These are phyloP conservation scores for Leptinotarsa peninsularis DNA, from an alignment of 2,888 invertebrate genomes.

Conservation along the genomic window DNA sequence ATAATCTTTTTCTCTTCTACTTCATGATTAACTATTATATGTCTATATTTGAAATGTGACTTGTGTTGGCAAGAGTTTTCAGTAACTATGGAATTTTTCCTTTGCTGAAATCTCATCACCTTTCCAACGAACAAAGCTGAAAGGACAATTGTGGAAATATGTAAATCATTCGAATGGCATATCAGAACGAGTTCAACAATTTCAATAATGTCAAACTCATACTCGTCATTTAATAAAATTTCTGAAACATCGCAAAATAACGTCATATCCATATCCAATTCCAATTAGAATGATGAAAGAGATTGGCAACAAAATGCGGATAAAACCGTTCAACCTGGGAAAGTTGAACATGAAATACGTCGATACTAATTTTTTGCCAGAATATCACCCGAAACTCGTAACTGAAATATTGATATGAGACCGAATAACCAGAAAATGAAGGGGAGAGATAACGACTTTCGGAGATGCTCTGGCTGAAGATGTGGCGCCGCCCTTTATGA, in stretches of 20 bases:
- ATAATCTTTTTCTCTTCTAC: no score
- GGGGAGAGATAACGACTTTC: slow-evolving; percentile 21
- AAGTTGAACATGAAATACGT: slow-evolving; percentile 1
- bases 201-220: background rate
- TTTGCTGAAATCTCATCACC: background rate
- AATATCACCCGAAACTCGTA: background rate
- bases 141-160: background rate
- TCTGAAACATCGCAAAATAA: background rate
- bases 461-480: background rate
- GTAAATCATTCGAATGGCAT: background rate
- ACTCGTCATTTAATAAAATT: background rate
- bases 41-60: no score
- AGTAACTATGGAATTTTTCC: background rate
- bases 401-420: slow-evolving; percentile 13
- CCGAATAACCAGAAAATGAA: slow-evolving; percentile 20
- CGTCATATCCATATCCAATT: slow-evolving; percentile 4
- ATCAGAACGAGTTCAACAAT: background rate
- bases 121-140: background rate
- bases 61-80: no score
- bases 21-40: no score
- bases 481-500: slow-evolving; percentile 23
- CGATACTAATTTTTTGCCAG: background rate
- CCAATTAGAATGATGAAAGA: slow-evolving; percentile 1
- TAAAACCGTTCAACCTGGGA: slow-evolving; percentile 4
- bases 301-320: background rate